phyloP scores from a whole-genome alignment of 2,888 invertebrate genomes.

The Apodemia duryi region DNA sequence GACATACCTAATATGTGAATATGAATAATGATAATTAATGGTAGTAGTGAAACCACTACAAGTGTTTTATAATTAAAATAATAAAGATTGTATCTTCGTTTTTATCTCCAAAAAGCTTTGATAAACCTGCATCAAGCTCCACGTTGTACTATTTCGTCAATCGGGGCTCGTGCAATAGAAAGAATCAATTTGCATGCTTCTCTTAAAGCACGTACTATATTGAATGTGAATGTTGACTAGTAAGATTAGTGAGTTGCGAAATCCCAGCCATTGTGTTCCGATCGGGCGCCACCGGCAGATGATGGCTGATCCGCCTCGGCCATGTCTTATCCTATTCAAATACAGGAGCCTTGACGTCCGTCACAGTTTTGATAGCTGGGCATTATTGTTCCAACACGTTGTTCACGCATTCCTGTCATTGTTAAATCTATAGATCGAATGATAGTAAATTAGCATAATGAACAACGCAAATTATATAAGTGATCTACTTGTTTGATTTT shows the following conservation, averaged over 20 bases:
- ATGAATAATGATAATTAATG: too few species aligned
- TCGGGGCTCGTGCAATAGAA: conserved; percentile 20
- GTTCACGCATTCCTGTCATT: conserved; percentile 33
- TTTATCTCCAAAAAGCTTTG: conserved; percentile 1
- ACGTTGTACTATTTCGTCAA: conserved; percentile 19
- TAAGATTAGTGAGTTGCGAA: conserved; percentile 47
- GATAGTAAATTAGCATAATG: conserved; percentile 8
- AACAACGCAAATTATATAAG: not conserved
- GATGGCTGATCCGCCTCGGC: conserved; percentile 39
- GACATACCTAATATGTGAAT: too few species aligned
- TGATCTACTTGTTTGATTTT: not conserved
- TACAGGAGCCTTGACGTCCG: conserved; percentile 57
- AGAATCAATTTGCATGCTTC: conserved; percentile 28
- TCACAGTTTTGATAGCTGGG: conserved; percentile 47
- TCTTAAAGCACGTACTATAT: conserved; percentile 25
- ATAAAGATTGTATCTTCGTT: not conserved
- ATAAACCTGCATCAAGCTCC: conserved; percentile 18
- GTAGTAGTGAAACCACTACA: too few species aligned
- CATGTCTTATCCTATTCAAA: conserved; percentile 32
- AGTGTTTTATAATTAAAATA: not conserved
- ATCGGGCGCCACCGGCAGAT: conserved; percentile 34
- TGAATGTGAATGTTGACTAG: conserved; percentile 43
- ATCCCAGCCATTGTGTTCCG: conserved; percentile 42
- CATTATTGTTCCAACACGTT: conserved; percentile 35
- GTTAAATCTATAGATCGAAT: conserved; percentile 23